Base-by-base conservation (phyloP, 92 coral and sea anemone species). In the Metridium senile region DNA sequence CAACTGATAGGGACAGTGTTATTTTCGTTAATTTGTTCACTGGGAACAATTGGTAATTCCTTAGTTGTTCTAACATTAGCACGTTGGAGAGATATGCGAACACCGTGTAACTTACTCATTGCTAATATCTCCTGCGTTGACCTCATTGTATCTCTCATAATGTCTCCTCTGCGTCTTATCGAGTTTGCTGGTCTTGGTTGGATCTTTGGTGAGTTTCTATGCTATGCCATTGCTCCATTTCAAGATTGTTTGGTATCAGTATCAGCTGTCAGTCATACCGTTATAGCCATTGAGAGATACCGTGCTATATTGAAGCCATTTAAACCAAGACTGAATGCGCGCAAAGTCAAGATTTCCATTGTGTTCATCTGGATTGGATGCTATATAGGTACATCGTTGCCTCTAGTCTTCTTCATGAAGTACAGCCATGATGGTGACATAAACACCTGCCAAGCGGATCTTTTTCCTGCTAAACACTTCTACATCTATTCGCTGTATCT, bases 261-360 rank as follows among this genome's bases (percentile, higher is more conserved):
- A 22, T 88, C 97, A 9, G 97, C 88, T 13, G 65, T 87, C n/a
- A 68, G 85, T 1, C 90, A 86, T 74, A 91, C 97, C 1, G 90
- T 85, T 16, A 91, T 91, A 20, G 93, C 97, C 13, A 59, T 91
- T 29, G 97, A 91, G 46, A 78, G 91, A 69, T 87, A 87, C 70
- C 87, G 91, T 0, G 87, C 82, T 1, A 87, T 87, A 66, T 78
- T 87, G 9, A 31, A 49, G 30, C 91, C 91, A 1, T 87, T 87
- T 39, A 87, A 87, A 35, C 78, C 78, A 21, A 82, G 79, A 35
- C 33, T 87, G 8, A 58, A 81, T 51, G 70, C 73, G 43, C 78
- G 76, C 4, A 39, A 84, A 62, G 82, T 77, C 66, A 87, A 87
- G 59, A 76, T 77, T 28, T 58, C 78, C 1, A 59, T 79, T 66